Percentiles rank a stretch among this genome's conserved stretches.
Conservation (phyloP, 2,113 vertebrate genomes). For the Camelus dromedarius region DNA sequence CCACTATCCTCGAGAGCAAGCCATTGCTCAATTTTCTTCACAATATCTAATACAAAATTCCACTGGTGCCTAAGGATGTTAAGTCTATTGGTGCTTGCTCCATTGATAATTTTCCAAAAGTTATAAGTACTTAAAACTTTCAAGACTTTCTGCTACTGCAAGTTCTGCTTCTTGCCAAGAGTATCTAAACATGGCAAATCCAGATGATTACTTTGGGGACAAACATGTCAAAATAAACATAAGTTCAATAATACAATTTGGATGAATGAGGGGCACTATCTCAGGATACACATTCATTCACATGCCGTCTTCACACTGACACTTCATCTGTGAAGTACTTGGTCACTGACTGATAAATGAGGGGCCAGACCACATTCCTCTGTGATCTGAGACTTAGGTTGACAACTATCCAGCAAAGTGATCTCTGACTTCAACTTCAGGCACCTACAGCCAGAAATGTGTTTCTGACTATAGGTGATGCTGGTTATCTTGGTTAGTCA, state of each 20-base stretch:
- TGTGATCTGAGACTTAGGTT: background rate
- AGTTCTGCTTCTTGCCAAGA: background rate
- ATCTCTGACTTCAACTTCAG: background rate
- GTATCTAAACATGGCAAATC: background rate
- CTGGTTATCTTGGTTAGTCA: background rate
- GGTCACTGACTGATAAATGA: background rate
- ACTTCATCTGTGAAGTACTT: background rate
- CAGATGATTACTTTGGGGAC: background rate
- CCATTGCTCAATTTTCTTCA: background rate
- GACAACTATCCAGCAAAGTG: background rate
- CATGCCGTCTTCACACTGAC: background rate
- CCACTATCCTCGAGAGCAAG: background rate
- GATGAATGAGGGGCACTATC: background rate
- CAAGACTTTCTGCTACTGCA: background rate
- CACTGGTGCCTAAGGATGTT: background rate
- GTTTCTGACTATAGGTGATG: background rate
- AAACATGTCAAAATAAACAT: conserved; percentile 12
- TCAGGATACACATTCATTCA: background rate
- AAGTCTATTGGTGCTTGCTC: background rate
- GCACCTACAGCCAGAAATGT: background rate
- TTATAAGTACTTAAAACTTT: background rate
- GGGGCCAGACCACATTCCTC: background rate
- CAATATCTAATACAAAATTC: background rate
- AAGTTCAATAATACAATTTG: background rate
- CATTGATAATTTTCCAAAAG: background rate